phyloP scores from a whole-genome alignment of 2,888 invertebrate genomes.

The Sialis fuliginosa region DNA sequence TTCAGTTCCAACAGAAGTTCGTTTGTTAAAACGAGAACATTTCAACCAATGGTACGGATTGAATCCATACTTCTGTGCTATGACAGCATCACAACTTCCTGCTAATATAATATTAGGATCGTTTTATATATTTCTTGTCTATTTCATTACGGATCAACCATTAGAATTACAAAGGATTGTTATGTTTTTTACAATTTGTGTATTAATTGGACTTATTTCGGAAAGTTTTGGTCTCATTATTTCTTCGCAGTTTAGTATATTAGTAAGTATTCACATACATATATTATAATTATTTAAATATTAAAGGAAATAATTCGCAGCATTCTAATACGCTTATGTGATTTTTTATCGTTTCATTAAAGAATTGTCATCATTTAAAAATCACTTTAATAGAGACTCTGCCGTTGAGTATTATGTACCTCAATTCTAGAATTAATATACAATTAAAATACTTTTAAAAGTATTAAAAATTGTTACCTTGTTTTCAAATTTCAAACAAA shows the following conservation, averaged over 20 bases:
- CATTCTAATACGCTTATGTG: too few species aligned
- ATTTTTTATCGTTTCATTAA: too few species aligned
- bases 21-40: conserved; percentile 59
- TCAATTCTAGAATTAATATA: too few species aligned
- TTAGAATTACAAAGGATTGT: conserved; percentile 44
- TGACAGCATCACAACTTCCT: conserved; percentile 54
- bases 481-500: background rate
- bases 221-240: conserved; percentile 63
- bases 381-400: too few species aligned
- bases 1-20: conserved; percentile 61
- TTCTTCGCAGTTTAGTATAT: conserved; percentile 54
- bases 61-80: conserved; percentile 60
- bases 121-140: conserved; percentile 51
- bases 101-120: conserved; percentile 47
- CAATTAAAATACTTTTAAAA: too few species aligned
- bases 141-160: conserved; percentile 59
- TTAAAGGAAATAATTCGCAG: background rate
- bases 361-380: too few species aligned
- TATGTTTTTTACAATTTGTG: conserved; percentile 52
- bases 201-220: conserved; percentile 55
- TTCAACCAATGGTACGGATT: conserved; percentile 75
- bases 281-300: background rate
- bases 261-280: conserved; percentile 36
- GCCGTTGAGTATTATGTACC: too few species aligned
- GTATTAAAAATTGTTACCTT: too few species aligned